Percentiles rank a stretch among this genome's conserved stretches.
Conservation (phyloP, 2,113 vertebrate genomes). For the Rutilus rutilus region DNA sequence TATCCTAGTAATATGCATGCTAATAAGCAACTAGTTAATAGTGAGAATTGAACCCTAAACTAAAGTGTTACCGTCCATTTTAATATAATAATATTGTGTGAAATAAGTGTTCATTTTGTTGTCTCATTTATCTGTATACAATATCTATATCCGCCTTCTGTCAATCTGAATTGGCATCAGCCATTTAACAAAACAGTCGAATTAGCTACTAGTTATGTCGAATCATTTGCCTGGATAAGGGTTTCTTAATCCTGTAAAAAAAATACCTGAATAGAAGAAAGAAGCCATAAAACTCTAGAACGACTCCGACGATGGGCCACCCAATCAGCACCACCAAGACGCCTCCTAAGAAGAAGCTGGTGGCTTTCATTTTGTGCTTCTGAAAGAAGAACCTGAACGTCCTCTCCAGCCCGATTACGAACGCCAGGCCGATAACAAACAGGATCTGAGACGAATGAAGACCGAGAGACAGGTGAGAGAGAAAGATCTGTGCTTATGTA, state of each 20-base stretch:
- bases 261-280: slow-evolving; percentile 94
- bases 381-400: slow-evolving; percentile 98
- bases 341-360: slow-evolving; percentile 92
- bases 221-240: background rate
- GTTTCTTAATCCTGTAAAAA: background rate
- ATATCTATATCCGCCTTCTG: background rate
- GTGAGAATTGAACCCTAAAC: too few species aligned
- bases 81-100: background rate
- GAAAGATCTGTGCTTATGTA: background rate
- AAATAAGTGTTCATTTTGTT: background rate
- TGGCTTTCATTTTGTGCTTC: slow-evolving; percentile 97
- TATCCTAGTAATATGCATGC: too few species aligned
- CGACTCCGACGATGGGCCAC: slow-evolving; percentile 94
- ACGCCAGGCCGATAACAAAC: slow-evolving; percentile 94
- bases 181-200: background rate
- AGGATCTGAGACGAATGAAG: slow-evolving; percentile 82
- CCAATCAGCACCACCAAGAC: slow-evolving; percentile 92
- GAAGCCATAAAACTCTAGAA: slow-evolving; percentile 96
- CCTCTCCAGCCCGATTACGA: slow-evolving; percentile 95
- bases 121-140: background rate
- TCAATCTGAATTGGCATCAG: background rate
- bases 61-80: background rate
- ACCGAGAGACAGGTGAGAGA: background rate
- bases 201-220: background rate
- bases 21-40: too few species aligned